Evolutionary conservation across 2,888 invertebrate species (phyloP).

Genomic region (Luperina nickerlii): DNA sequence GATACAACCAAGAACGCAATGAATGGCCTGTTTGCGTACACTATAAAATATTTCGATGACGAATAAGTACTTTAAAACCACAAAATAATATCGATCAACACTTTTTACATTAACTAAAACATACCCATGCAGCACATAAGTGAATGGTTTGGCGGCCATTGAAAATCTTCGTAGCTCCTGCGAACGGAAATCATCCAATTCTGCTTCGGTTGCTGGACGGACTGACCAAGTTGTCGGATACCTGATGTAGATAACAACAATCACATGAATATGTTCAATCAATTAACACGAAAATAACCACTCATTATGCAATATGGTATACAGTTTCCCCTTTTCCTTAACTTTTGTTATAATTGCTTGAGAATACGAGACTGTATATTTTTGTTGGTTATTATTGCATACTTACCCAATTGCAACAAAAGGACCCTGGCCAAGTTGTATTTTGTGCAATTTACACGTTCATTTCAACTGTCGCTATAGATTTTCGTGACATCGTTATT

Average conservation of each 20-base stretch:
- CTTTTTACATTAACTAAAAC: constrained; percentile 78
- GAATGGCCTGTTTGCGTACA: background rate
- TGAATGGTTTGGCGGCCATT: constrained; percentile 97
- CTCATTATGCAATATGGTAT: background rate
- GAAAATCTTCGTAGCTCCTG: constrained; percentile 96
- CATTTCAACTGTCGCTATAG: background rate
- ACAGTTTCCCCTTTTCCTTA: background rate
- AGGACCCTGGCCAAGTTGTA: background rate
- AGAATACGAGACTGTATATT: background rate
- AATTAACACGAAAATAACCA: background rate
- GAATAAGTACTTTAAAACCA: background rate
- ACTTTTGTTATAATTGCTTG: background rate
- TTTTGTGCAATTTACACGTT: background rate
- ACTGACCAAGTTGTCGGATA: constrained; percentile 96
- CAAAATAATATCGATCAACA: background rate
- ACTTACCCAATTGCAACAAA: too few relatives aligned
- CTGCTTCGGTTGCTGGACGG: constrained; percentile 93
- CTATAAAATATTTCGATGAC: background rate
- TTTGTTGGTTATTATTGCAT: background rate
- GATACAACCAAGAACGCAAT: background rate
- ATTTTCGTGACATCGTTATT: background rate
- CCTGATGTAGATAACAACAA: constrained; percentile 73
- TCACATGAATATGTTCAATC: background rate
- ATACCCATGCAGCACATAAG: constrained; percentile 96
- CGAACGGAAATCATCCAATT: constrained; percentile 93